Conservation (phyloP, 2,113 vertebrate species). For the Galemys pyrenaicus region DNA sequence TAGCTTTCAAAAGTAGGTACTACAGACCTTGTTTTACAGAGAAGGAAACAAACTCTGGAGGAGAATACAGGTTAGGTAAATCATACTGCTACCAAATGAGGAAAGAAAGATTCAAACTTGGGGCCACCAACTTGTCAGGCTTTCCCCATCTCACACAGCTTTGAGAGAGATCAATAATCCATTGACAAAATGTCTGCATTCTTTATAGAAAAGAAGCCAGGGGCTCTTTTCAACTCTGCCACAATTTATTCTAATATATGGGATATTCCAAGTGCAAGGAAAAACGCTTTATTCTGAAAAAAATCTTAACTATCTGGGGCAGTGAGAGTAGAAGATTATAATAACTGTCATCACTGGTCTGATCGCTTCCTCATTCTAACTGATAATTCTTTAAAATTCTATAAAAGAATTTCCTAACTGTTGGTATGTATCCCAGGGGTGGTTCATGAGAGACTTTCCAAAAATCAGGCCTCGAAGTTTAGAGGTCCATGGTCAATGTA, state of each 20-base stretch:
- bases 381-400: background rate
- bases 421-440: too few relatives aligned
- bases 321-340: background rate
- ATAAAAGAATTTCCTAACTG: background rate
- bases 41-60: background rate
- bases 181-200: conserved; percentile 23
- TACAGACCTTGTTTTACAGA: background rate
- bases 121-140: background rate
- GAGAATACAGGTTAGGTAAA: background rate
- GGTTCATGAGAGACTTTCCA: background rate
- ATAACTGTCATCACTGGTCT: background rate
- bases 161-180: background rate
- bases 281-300: background rate
- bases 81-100: background rate
- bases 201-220: background rate
- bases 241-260: background rate
- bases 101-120: background rate
- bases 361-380: background rate
- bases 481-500: background rate
- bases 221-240: background rate
- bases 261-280: background rate
- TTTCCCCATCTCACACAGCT: background rate
- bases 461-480: background rate
- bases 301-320: too few relatives aligned
- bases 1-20: background rate